These are phyloP conservation scores for Colletes collaris DNA, from an alignment of 2,888 invertebrate genomes.

Conservation along the genomic window DNA sequence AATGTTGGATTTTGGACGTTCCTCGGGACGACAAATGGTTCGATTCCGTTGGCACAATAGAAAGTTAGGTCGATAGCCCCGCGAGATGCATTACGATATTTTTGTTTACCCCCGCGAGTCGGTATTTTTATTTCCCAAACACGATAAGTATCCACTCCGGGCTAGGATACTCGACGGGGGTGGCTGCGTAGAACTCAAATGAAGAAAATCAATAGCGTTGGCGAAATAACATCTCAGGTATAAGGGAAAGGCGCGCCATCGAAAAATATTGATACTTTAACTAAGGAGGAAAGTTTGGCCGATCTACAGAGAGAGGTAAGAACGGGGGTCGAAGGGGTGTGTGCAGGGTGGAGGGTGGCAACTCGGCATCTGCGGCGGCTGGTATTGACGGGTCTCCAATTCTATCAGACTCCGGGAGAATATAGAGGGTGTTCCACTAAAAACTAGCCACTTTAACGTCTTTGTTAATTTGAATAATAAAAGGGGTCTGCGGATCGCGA, in stretches of 20 bases:
- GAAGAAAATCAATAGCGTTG: conserved; percentile 74
- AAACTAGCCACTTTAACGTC: too few species aligned
- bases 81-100: conserved; percentile 32
- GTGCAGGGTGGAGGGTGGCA: conserved; percentile 39
- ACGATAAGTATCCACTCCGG: conserved; percentile 18
- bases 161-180: background rate
- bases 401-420: conserved; percentile 71
- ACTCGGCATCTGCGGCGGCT: conserved; percentile 74
- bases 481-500: too few species aligned
- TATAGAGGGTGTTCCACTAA: conserved; percentile 45
- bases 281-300: conserved; percentile 78
- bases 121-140: conserved; percentile 43
- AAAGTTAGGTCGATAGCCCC: conserved; percentile 26
- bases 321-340: conserved; percentile 30
- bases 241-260: conserved; percentile 72
- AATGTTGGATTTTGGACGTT: background rate
- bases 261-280: conserved; percentile 81
- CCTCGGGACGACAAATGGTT: conserved; percentile 21
- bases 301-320: conserved; percentile 36
- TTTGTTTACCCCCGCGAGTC: conserved; percentile 40
- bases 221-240: conserved; percentile 74
- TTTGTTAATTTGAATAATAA: too few species aligned
- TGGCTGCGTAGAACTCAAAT: conserved; percentile 43
- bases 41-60: conserved; percentile 31
- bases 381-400: conserved; percentile 78